Evolutionary conservation across 1,140 invertebrate species (phyloP).

Genomic region (Ruditapes philippinarum): DNA sequence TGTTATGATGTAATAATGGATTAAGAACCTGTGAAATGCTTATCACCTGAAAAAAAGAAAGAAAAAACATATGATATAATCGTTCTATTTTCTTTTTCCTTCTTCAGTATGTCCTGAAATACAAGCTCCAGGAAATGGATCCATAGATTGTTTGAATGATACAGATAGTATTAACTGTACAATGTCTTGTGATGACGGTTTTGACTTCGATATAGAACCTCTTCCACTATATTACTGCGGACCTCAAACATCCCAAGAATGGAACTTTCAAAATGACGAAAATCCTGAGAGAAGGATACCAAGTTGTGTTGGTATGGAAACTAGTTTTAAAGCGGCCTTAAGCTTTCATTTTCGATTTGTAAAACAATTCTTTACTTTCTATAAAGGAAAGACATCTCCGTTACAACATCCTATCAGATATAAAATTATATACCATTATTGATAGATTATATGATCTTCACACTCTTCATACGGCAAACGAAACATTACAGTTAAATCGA

Average conservation of each 20-base stretch:
- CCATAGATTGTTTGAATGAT: conserved; percentile 12
- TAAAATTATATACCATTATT: too few relatives aligned
- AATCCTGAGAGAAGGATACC: conserved; percentile 51
- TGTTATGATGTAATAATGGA: too few relatives aligned
- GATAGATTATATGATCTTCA: too few relatives aligned
- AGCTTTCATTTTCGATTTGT: neutral
- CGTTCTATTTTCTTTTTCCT: neutral
- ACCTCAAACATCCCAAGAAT: conserved; percentile 48
- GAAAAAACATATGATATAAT: neutral
- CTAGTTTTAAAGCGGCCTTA: neutral
- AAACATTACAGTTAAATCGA: too few relatives aligned
- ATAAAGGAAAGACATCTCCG: neutral
- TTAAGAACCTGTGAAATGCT: too few relatives aligned
- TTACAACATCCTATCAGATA: neutral
- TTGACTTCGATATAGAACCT: conserved; percentile 60
- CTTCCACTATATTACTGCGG: conserved; percentile 52
- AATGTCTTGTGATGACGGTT: conserved; percentile 48
- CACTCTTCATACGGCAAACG: too few relatives aligned
- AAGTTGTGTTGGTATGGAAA: conserved; percentile 47
- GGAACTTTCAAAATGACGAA: conserved; percentile 57
- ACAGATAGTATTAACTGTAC: conserved; percentile 43
- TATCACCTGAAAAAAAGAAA: too few relatives aligned
- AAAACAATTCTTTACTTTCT: neutral
- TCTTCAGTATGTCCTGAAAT: conserved; percentile 51
- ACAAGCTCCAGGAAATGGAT: conserved; percentile 88